Evolutionary conservation across 1,140 invertebrate genomes (phyloP).

Genomic region (Carposina sasakii): DNA sequence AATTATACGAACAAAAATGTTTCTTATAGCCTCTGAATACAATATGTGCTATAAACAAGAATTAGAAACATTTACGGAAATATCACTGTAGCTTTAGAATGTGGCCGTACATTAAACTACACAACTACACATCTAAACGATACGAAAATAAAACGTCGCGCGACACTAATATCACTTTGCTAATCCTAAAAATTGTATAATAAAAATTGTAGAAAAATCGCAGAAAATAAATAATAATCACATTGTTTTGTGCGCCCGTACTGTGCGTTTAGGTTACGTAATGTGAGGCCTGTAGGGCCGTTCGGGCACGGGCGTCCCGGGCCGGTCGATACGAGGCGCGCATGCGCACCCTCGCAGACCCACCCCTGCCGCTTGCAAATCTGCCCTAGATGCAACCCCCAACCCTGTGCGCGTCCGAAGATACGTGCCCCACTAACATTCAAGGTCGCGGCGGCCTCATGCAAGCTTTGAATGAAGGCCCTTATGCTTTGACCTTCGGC

Average conservation of each 20-base stretch:
- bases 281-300: slow-evolving; percentile 52
- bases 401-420: too few relatives aligned
- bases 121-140: slow-evolving; percentile 50
- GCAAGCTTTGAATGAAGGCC: too few relatives aligned
- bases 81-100: slow-evolving; percentile 33
- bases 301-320: slow-evolving; percentile 22
- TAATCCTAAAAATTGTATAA: slow-evolving; percentile 67
- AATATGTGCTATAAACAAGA: too few relatives aligned
- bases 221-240: slow-evolving; percentile 68
- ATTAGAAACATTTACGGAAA: slow-evolving; percentile 10
- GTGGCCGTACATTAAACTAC: slow-evolving; percentile 29
- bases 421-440: background rate
- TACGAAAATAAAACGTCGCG: slow-evolving; percentile 43
- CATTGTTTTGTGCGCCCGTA: slow-evolving; percentile 70
- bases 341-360: background rate
- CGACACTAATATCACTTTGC: slow-evolving; percentile 56
- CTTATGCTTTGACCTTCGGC: too few relatives aligned
- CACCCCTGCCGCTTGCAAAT: background rate
- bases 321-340: slow-evolving; percentile 17
- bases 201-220: slow-evolving; percentile 64
- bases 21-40: too few relatives aligned
- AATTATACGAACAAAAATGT: too few relatives aligned
- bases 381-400: slow-evolving; percentile 17
- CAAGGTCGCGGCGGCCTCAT: too few relatives aligned
- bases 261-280: slow-evolving; percentile 69